Evolutionary conservation across 2,113 vertebrate genomes (phyloP).

Genomic region (Tinamus guttatus): DNA sequence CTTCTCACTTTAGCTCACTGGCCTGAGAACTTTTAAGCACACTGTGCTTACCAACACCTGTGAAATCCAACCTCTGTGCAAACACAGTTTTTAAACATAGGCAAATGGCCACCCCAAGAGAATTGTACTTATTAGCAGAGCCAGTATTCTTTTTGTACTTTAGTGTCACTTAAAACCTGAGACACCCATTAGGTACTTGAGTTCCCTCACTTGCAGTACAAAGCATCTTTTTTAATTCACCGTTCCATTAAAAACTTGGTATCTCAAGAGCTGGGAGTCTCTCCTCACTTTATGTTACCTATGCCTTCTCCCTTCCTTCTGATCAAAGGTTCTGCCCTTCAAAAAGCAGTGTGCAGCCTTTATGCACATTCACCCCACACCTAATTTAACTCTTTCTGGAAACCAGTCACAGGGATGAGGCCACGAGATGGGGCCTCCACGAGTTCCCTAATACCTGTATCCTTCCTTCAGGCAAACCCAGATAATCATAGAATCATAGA

Average conservation of each 20-base stretch:
- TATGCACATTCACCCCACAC: neutral
- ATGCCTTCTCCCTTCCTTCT: neutral
- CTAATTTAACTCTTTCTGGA: neutral
- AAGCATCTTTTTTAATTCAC: neutral
- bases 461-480: neutral
- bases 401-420: neutral
- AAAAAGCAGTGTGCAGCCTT: neutral
- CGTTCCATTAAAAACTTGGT: neutral
- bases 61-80: neutral
- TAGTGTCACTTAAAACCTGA: neutral
- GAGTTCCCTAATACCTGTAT: neutral
- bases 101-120: neutral
- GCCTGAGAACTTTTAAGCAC: neutral
- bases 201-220: neutral
- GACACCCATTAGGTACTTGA: neutral
- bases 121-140: neutral
- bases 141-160: neutral
- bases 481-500: too few relatives aligned
- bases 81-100: neutral
- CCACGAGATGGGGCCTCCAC: fast-evolving
- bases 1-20: neutral
- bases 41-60: neutral
- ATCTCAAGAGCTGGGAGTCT: fast-evolving
- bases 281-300: neutral
- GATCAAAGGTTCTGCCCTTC: neutral